A percentile compares a stretch with the other conserved stretches of the same genome.
Evolutionary conservation across 2,888 invertebrate species (phyloP).

Genomic region (Sthenelais limicola): DNA sequence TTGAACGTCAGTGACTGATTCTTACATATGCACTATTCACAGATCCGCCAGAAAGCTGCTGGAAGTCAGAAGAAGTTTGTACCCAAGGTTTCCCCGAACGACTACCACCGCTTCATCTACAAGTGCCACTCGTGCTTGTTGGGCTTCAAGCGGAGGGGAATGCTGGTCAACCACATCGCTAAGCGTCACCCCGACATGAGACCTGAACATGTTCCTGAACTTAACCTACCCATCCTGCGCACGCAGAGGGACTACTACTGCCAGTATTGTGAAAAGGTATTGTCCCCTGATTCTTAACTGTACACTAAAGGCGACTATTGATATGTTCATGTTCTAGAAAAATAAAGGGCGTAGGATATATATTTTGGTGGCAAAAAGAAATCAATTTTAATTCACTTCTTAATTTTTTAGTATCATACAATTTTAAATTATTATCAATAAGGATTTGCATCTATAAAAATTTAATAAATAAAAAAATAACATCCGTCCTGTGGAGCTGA

Average conservation of each 20-base stretch:
- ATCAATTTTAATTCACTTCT: too few species aligned
- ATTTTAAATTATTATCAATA: too few species aligned
- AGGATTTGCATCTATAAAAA: too few species aligned
- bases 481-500: too few species aligned
- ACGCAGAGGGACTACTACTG: constrained; percentile 87
- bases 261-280: constrained; percentile 80
- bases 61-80: constrained; percentile 38
- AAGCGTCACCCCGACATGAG: constrained; percentile 79
- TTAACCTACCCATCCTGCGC: constrained; percentile 84
- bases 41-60: not conserved
- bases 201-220: constrained; percentile 79
- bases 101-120: constrained; percentile 82
- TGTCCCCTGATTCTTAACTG: not conserved
- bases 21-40: not conserved
- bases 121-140: constrained; percentile 84
- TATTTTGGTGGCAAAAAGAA: too few species aligned
- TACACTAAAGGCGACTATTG: not conserved
- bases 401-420: too few species aligned
- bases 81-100: constrained; percentile 73
- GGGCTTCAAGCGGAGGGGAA: constrained; percentile 85
- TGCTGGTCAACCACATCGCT: constrained; percentile 88
- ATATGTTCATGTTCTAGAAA: too few species aligned
- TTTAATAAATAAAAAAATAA: too few species aligned
- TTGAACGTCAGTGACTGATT: too few species aligned
- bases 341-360: too few species aligned